phyloP scores from a whole-genome alignment of 2,888 invertebrate species.

The Uloborus plumipes region DNA sequence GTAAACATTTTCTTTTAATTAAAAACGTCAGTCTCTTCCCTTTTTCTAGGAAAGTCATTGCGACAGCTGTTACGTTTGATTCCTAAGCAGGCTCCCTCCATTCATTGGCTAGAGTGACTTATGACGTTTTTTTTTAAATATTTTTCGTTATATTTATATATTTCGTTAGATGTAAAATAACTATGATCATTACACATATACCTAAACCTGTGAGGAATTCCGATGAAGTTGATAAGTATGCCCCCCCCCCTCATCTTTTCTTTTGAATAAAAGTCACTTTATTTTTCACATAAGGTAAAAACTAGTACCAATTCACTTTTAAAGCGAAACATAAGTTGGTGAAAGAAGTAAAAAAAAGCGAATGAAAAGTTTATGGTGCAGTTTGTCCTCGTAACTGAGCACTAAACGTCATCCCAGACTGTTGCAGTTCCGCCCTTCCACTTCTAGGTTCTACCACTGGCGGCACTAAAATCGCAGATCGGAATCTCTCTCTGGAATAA shows the following conservation, averaged over 20 bases:
- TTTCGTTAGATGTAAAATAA: too few relatives aligned
- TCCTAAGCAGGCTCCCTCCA: slow-evolving; percentile 48
- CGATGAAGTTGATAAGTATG: background rate
- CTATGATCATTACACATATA: too few relatives aligned
- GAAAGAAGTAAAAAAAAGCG: slow-evolving; percentile 13
- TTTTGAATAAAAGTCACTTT: slow-evolving; percentile 26
- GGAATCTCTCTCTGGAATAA: slow-evolving; percentile 51
- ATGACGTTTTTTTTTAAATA: slow-evolving; percentile 50
- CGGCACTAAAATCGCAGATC: slow-evolving; percentile 57
- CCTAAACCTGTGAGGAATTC: background rate
- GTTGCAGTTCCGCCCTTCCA: slow-evolving; percentile 40
- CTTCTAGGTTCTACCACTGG: slow-evolving; percentile 37
- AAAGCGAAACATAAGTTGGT: slow-evolving; percentile 36
- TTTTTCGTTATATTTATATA: too few relatives aligned
- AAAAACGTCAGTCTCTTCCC: slow-evolving; percentile 53
- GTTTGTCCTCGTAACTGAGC: slow-evolving; percentile 57
- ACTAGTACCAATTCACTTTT: slow-evolving; percentile 15
- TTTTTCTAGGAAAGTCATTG: slow-evolving; percentile 39
- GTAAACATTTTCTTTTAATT: slow-evolving; percentile 6
- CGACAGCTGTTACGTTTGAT: slow-evolving; percentile 62
- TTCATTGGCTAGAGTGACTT: slow-evolving; percentile 62
- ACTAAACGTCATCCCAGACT: slow-evolving; percentile 59
- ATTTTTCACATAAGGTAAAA: slow-evolving; percentile 10
- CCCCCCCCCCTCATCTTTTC: background rate
- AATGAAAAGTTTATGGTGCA: slow-evolving; percentile 49